Conservation (phyloP, 2,888 invertebrate genomes). For the Lepetodrilus schrolli region DNA sequence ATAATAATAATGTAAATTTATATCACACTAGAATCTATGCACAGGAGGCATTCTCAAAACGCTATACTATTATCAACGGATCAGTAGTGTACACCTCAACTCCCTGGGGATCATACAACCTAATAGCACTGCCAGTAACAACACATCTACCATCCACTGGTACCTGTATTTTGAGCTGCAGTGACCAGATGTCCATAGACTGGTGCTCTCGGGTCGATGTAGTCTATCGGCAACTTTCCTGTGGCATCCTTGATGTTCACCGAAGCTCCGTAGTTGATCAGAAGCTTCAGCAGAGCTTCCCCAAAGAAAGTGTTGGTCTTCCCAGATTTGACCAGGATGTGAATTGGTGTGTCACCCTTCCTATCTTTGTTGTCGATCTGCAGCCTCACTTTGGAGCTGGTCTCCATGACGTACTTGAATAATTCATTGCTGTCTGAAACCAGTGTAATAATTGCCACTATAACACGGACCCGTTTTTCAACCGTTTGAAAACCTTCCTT, state of each 20-base stretch:
- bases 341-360: constrained; percentile 42
- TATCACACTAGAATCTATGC: no score
- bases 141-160: no score
- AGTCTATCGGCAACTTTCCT: constrained; percentile 45
- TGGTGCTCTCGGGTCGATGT: constrained; percentile 38
- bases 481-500: no score
- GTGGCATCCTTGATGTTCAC: constrained; percentile 36
- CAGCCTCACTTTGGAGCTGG: background rate
- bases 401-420: constrained; percentile 25
- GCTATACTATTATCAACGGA: no score
- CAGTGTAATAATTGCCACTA: background rate
- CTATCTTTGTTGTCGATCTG: constrained; percentile 32
- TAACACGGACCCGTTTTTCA: no score
- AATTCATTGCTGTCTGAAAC: constrained; percentile 3
- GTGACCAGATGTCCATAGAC: constrained; percentile 35
- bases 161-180: constrained; percentile 36
- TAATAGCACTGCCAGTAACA: no score
- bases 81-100: no score
- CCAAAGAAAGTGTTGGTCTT: constrained; percentile 33
- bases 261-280: constrained; percentile 45
- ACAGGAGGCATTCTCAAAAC: no score
- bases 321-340: constrained; percentile 45
- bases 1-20: no score
- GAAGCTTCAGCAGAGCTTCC: constrained; percentile 35
- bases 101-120: no score